Evolutionary conservation across 37 sponge, comb jelly and placozoan genomes (phyloP).

Genomic region (Haliclona indistincta): DNA sequence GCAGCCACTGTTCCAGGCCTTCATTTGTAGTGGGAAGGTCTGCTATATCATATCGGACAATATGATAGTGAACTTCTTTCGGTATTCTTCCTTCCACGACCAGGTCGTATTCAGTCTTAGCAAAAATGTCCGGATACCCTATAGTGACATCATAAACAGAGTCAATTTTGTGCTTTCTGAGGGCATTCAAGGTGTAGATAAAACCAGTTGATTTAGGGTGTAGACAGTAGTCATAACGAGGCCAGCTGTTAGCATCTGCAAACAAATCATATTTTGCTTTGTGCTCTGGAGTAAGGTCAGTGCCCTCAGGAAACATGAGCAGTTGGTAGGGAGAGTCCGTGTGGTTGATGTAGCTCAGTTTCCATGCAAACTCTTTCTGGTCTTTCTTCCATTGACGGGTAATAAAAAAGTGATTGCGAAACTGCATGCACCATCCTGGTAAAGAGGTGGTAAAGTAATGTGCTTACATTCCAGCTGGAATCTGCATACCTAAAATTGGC

Average conservation of each 20-base stretch:
- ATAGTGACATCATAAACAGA: conserved; percentile 83
- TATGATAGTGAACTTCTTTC: conserved; percentile 72
- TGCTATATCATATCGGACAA: conserved; percentile 24
- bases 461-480: conserved; percentile 26
- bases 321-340: conserved; percentile 59
- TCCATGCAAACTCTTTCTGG: conserved; percentile 46
- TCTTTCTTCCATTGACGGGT: conserved; percentile 75
- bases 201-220: conserved; percentile 84
- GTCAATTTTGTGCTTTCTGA: conserved; percentile 62
- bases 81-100: conserved; percentile 46
- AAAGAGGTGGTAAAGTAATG: neutral
- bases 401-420: conserved; percentile 48
- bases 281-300: conserved; percentile 50
- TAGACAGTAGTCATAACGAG: conserved; percentile 71
- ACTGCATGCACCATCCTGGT: conserved; percentile 67
- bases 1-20: conserved; percentile 52
- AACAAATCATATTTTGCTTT: conserved; percentile 64
- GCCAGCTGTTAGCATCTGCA: conserved; percentile 64
- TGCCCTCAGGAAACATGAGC: conserved; percentile 85
- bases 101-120: conserved; percentile 68
- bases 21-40: conserved; percentile 61
- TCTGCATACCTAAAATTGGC: conserved; percentile 59
- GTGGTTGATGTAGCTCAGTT: conserved; percentile 63
- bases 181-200: conserved; percentile 43
- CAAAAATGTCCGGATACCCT: conserved; percentile 69